These are phyloP conservation scores for Conus betulinus DNA, from an alignment of 1,140 invertebrate genomes.

Conservation along the genomic window DNA sequence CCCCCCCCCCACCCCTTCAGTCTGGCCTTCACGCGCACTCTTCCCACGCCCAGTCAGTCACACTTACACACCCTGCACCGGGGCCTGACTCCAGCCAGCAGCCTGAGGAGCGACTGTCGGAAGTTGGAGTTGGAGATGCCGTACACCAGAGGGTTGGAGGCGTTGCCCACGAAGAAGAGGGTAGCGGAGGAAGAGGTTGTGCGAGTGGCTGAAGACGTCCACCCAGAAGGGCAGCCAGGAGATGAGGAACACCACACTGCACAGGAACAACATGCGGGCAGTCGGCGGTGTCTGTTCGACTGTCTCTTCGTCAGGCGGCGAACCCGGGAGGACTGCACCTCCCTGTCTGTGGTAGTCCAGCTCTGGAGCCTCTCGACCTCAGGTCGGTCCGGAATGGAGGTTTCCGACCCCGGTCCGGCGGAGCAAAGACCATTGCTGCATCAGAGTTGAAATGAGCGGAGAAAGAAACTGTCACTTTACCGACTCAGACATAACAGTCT, in stretches of 20 bases:
- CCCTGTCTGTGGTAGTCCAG: background rate
- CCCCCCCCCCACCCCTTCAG: background rate
- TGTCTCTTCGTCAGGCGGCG: conserved; percentile 23
- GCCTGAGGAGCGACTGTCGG: conserved; percentile 45
- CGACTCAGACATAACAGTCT: too few relatives aligned
- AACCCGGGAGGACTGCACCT: background rate
- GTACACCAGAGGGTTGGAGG: conserved; percentile 65
- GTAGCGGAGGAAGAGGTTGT: conserved; percentile 58
- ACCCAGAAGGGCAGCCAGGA: conserved; percentile 68
- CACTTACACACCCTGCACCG: too few relatives aligned
- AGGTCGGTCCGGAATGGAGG: background rate
- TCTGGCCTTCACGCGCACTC: background rate
- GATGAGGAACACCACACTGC: conserved; percentile 63
- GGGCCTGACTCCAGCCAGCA: conserved; percentile 28
- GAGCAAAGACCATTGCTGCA: too few relatives aligned
- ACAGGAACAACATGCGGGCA: conserved; percentile 66
- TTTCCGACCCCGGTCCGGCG: background rate
- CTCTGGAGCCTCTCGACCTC: background rate
- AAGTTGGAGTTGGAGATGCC: conserved; percentile 64
- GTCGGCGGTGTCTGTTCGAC: conserved; percentile 47
- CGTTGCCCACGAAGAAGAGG: conserved; percentile 66
- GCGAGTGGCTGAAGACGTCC: conserved; percentile 60
- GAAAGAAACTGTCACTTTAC: too few relatives aligned
- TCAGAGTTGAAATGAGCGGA: too few relatives aligned
- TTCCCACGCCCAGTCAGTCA: background rate